Evolutionary conservation across 2,113 vertebrate genomes (phyloP).

Genomic region (Gorsachius goisagi): DNA sequence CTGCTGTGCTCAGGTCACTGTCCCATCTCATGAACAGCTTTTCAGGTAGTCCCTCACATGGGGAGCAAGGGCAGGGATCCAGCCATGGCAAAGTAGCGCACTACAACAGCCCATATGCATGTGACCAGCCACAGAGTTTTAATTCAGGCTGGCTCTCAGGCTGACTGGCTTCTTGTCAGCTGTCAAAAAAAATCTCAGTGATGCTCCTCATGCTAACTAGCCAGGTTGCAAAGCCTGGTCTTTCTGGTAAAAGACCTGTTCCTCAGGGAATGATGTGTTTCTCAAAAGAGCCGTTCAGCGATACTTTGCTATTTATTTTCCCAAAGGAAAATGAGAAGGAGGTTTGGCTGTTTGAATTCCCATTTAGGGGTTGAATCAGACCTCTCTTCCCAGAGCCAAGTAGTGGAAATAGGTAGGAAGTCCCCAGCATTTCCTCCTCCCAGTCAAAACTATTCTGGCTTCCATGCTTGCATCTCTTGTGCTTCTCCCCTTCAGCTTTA

Average conservation of each 20-base stretch:
- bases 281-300: neutral
- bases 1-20: neutral
- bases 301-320: neutral
- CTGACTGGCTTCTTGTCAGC: neutral
- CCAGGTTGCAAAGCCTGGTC: neutral
- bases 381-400: neutral
- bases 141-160: neutral
- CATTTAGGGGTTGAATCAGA: neutral
- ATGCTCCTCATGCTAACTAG: neutral
- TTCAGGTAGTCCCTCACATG: neutral
- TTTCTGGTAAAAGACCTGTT: neutral
- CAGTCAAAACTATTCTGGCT: neutral
- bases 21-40: neutral
- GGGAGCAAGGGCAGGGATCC: neutral
- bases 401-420: neutral
- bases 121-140: neutral
- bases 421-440: neutral
- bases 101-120: rapidly evolving
- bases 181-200: neutral
- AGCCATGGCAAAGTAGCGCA: neutral
- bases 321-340: neutral
- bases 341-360: neutral
- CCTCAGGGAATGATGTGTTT: neutral
- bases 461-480: neutral
- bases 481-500: neutral